Conservation (phyloP, 2,797 vertebrate genomes). For the Cossypha niveicapilla region DNA sequence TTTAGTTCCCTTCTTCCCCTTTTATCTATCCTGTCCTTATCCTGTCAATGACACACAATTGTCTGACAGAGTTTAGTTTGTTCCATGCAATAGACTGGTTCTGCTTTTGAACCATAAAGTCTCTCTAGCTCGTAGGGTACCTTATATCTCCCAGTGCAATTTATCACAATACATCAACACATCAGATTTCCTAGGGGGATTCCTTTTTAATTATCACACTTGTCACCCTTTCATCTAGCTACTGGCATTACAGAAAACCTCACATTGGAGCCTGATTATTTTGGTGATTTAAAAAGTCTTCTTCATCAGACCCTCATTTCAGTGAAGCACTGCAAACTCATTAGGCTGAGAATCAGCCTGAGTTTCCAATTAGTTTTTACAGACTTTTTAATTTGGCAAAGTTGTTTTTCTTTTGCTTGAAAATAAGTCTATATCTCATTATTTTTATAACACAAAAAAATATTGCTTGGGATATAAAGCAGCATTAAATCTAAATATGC, state of each 20-base stretch:
- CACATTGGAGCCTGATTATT: background rate
- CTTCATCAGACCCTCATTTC: background rate
- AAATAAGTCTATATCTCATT: constrained; percentile 16
- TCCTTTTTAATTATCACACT: constrained; percentile 27
- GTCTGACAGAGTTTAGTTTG: background rate
- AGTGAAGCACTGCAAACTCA: background rate
- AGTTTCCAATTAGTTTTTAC: constrained; percentile 16
- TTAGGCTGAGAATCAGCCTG: background rate
- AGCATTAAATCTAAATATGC: background rate
- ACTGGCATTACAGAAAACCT: background rate
- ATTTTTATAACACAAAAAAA: constrained; percentile 5
- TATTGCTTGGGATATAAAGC: background rate
- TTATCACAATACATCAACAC: background rate
- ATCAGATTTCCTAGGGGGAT: constrained; percentile 2
- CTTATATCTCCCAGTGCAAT: background rate
- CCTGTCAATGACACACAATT: background rate
- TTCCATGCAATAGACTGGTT: background rate
- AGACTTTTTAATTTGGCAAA: background rate
- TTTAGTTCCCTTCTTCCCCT: background rate
- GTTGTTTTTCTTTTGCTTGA: constrained; percentile 22
- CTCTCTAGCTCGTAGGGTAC: background rate
- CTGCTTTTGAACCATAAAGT: background rate
- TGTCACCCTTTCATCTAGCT: background rate
- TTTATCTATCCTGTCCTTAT: background rate
- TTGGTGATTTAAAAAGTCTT: background rate